Conservation (phyloP, 2,888 invertebrate species). For the Perithous albicinctus region DNA sequence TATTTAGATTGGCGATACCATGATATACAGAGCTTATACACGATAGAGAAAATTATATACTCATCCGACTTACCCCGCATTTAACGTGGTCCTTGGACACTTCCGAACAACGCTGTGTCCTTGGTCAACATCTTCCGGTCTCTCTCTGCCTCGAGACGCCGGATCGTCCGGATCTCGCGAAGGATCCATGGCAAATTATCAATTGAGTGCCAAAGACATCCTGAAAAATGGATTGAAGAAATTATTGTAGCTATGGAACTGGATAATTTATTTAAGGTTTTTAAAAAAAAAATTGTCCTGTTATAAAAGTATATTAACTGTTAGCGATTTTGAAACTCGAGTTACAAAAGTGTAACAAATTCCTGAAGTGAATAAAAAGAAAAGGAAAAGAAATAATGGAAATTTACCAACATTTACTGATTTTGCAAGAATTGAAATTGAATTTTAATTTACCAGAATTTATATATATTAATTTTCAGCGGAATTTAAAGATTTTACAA, state of each 20-base stretch:
- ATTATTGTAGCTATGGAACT: not conserved
- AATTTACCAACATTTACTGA: no score
- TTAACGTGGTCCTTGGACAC: constrained; percentile 61
- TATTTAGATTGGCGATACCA: not conserved
- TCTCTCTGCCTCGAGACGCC: constrained; percentile 26
- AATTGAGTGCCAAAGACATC: constrained; percentile 38
- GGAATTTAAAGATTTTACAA: no score
- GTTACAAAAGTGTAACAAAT: no score
- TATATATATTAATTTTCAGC: no score
- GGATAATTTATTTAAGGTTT: not conserved
- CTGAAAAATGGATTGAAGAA: constrained; percentile 15
- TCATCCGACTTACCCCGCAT: constrained; percentile 65
- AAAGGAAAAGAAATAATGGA: no score
- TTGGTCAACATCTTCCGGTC: constrained; percentile 64
- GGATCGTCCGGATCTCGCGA: constrained; percentile 42
- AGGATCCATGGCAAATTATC: constrained; percentile 49
- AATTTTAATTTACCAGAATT: no score
- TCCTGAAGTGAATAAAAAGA: no score
- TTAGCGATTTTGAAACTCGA: no score
- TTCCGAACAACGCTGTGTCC: constrained; percentile 60
- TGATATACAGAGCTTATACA: constrained; percentile 50
- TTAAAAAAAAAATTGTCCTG: not conserved
- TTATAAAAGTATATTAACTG: not conserved
- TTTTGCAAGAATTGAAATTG: no score
- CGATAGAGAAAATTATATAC: constrained; percentile 59